Evolutionary conservation across 2,797 vertebrate species (phyloP), one percentile per base, ranked within the genome.

Genomic region (Setipinna tenuifilis): DNA sequence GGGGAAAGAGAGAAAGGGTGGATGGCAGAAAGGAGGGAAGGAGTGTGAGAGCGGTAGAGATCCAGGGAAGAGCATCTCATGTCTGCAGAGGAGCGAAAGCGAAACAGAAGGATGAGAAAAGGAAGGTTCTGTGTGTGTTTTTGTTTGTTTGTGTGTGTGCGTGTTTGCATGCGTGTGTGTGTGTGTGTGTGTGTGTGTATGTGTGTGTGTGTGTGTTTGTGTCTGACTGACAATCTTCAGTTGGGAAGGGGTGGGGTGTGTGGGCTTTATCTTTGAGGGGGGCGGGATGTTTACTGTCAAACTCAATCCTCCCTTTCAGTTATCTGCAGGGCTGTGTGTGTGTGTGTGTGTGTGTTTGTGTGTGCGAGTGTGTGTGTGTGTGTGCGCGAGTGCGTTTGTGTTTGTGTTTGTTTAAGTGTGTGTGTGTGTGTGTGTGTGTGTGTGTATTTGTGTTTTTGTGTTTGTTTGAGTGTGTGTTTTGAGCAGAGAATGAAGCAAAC

Each of bases 271-370:
- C 71, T 19, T 82, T 46, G 65, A 58, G 25, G 44, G 58, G 83
- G 57, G 68, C 35, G 81, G 84, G 86, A 84, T 87, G 85, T 88
- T 88, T 83, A 71, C 84, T 87, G 90, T 88, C 86, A 71, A 84
- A 88, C 83, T 85, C 85, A 89, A 88, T 90, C 88, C 86, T 86
- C 68, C 85, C 48, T 71, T 61, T 84, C 46, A 28, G 85, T 83
- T 88, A 84, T 89, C 87, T 81, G 57, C 71, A 31, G 82, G 23
- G 87, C 87, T 82, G 82, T 82, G 86, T 88, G 25, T 68, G 62
- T 68, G 62, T 28, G 11, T 28, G 23, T 68, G 62, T 31, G 62
- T 68, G 62, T 14, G 12, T 68, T 23, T 68, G 11, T 68, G 1
- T 71, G 23, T 68, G 62, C 25, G 62, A 25, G 62, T 28, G 23